A percentile compares a stretch with the other conserved stretches of the same genome.
Evolutionary conservation across 2,113 vertebrate species (phyloP).

Genomic region (Callipepla californica): DNA sequence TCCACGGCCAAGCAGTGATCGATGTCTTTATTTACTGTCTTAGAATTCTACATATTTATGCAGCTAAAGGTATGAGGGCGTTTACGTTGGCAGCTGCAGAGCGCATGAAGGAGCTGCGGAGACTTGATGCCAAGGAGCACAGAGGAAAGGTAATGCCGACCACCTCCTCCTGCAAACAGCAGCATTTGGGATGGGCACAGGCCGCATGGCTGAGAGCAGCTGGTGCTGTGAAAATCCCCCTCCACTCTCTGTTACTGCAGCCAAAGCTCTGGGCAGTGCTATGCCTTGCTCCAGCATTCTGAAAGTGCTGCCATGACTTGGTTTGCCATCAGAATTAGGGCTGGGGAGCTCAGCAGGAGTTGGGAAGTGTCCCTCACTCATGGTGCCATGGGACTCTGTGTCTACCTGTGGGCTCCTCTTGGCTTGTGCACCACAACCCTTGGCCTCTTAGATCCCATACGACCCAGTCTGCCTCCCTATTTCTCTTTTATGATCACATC

Average conservation of each 20-base stretch:
- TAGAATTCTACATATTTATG: conserved; percentile 75
- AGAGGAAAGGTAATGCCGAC: conserved; percentile 65
- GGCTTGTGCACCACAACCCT: fast-evolving
- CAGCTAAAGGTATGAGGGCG: conserved; percentile 69
- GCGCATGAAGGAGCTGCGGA: conserved; percentile 46
- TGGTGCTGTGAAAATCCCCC: background rate
- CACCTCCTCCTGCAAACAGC: background rate
- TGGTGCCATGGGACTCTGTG: background rate
- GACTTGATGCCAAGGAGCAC: conserved; percentile 66
- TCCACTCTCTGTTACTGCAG: background rate
- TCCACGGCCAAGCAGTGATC: background rate
- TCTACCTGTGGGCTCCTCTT: background rate
- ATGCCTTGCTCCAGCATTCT: background rate
- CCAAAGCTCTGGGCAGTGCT: background rate
- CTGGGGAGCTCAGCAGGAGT: background rate
- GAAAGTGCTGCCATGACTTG: background rate
- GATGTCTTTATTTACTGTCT: conserved; percentile 57
- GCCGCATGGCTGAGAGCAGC: background rate
- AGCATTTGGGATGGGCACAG: background rate
- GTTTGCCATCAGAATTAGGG: background rate
- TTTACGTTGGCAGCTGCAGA: conserved; percentile 52
- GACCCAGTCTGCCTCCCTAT: background rate
- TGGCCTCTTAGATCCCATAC: fast-evolving
- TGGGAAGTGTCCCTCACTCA: background rate
- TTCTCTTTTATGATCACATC: background rate